Evolutionary conservation across 2,797 vertebrate species (phyloP).

Genomic region (Premnoplex brunnescens): DNA sequence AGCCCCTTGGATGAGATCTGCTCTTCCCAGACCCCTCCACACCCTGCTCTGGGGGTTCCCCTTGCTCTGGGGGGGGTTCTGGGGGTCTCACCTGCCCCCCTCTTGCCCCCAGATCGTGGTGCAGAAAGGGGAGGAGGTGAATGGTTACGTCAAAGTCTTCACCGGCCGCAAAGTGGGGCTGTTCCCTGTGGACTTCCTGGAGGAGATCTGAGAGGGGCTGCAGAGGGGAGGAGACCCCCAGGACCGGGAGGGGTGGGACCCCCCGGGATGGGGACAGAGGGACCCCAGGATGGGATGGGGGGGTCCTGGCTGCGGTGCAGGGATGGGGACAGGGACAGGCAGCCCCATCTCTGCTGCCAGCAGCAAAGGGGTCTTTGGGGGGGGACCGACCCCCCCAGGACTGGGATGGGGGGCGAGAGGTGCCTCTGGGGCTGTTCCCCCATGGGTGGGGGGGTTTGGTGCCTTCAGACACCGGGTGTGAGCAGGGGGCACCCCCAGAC

Average conservation of each 20-base stretch:
- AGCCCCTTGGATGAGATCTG: fast-evolving
- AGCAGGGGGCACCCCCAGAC: neutral
- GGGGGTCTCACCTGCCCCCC: neutral
- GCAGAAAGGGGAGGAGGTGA: slow-evolving; percentile 91
- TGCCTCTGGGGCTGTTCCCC: neutral
- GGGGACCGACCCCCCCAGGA: neutral
- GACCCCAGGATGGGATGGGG: neutral
- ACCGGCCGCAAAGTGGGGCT: slow-evolving; percentile 93
- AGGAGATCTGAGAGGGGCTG: slow-evolving; percentile 84
- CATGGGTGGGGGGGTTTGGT: neutral
- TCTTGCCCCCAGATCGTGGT: slow-evolving; percentile 84
- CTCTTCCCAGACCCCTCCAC: neutral
- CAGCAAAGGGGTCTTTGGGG: neutral
- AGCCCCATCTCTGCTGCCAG: neutral
- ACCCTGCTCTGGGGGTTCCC: neutral
- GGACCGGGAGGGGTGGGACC: neutral
- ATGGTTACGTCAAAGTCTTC: slow-evolving; percentile 91
- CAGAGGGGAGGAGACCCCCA: neutral
- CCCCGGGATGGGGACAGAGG: neutral
- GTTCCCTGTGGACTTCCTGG: slow-evolving; percentile 87
- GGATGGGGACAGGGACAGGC: neutral
- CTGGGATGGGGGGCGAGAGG: neutral
- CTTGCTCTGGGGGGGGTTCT: no score
- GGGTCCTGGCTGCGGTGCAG: neutral
- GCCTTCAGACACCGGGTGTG: neutral